Conservation (phyloP, 2,888 invertebrate species). For the Endomychus coccineus region DNA sequence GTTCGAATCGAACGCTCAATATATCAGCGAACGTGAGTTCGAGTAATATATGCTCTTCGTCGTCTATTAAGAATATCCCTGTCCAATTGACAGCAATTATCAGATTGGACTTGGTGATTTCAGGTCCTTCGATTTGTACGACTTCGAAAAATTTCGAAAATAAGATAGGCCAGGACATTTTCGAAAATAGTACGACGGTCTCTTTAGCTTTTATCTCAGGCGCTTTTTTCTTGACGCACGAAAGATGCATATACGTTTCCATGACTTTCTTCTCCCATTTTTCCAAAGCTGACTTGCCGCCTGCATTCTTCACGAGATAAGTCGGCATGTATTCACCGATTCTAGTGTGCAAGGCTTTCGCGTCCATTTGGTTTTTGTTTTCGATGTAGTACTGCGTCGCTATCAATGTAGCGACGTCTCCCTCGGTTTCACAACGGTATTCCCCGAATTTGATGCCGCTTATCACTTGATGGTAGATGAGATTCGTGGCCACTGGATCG, state of each 20-base stretch:
- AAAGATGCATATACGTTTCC: slow-evolving; percentile 63
- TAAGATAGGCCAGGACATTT: slow-evolving; percentile 87
- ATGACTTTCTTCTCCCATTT: slow-evolving; percentile 68
- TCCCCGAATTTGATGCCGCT: slow-evolving; percentile 88
- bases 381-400: slow-evolving; percentile 89
- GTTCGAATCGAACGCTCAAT: slow-evolving; percentile 60
- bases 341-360: slow-evolving; percentile 60
- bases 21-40: slow-evolving; percentile 85
- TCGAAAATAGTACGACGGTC: slow-evolving; percentile 86
- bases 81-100: slow-evolving; percentile 93
- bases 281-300: slow-evolving; percentile 42
- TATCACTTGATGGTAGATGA: slow-evolving; percentile 84
- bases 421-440: slow-evolving; percentile 76
- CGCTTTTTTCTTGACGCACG: slow-evolving; percentile 61
- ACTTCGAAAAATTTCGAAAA: slow-evolving; percentile 94
- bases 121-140: slow-evolving; percentile 64
- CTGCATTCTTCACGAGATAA: slow-evolving; percentile 50
- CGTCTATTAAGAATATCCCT: slow-evolving; percentile 87
- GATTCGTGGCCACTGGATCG: slow-evolving; percentile 75
- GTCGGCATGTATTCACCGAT: slow-evolving; percentile 78
- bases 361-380: slow-evolving; percentile 59
- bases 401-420: slow-evolving; percentile 79
- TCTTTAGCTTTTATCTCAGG: slow-evolving; percentile 70
- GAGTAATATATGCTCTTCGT: slow-evolving; percentile 81
- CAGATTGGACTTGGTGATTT: slow-evolving; percentile 61